Evolutionary conservation across 2,797 vertebrate genomes (phyloP).

Genomic region (Gymnothorax javanicus): DNA sequence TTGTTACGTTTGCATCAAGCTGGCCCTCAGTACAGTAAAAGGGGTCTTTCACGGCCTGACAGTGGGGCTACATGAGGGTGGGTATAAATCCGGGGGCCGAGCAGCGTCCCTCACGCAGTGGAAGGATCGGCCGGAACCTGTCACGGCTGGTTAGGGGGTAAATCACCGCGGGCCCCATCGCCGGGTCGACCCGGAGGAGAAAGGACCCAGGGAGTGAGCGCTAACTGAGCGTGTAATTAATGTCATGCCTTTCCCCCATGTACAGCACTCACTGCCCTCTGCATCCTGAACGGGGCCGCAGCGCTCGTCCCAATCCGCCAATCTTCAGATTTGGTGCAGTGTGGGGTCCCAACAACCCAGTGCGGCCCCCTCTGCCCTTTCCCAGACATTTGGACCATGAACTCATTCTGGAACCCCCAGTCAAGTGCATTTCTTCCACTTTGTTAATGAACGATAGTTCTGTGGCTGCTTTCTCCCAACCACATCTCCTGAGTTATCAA

Average conservation of each 20-base stretch:
- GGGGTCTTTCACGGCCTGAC: conserved; percentile 24
- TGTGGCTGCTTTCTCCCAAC: background rate
- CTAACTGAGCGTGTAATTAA: conserved; percentile 98
- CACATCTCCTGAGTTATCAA: background rate
- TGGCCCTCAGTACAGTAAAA: conserved; percentile 11
- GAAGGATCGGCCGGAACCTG: conserved; percentile 56
- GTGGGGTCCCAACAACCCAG: conserved; percentile 65
- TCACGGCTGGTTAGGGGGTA: conserved; percentile 64
- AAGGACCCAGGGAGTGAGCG: conserved; percentile 78
- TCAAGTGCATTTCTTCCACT: background rate
- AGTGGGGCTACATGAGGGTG: background rate
- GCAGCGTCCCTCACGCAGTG: conserved; percentile 19
- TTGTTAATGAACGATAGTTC: background rate
- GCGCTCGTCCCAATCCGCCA: conserved; percentile 76
- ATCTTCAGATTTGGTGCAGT: conserved; percentile 76
- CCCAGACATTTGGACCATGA: conserved; percentile 63
- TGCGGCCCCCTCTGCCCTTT: conserved; percentile 74
- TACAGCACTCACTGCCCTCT: conserved; percentile 77
- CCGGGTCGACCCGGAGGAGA: conserved; percentile 73
- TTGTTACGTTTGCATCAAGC: conserved; percentile 1
- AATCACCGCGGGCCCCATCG: conserved; percentile 71
- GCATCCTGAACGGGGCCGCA: conserved; percentile 71
- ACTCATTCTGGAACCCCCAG: too few relatives aligned
- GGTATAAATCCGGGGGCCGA: background rate
- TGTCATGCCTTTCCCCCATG: conserved; percentile 84